Evolutionary conservation across 2,113 vertebrate species (phyloP).

Genomic region (Cheirogaleus medius): DNA sequence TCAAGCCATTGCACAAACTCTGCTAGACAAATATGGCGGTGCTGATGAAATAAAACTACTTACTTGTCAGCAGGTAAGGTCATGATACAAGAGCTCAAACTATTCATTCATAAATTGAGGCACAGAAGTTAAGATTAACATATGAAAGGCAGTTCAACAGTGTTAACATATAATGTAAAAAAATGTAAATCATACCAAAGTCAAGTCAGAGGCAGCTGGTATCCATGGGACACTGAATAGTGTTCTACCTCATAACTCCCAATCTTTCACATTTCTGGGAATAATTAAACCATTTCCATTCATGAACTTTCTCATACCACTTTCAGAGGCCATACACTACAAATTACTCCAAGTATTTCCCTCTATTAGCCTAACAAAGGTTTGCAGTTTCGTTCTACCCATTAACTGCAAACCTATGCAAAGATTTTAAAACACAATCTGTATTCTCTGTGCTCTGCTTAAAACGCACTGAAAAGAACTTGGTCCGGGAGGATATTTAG

Average conservation of each 20-base stretch:
- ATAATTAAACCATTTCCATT: background rate
- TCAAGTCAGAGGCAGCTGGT: background rate
- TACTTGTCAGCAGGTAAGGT: background rate
- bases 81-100: background rate
- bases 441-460: background rate
- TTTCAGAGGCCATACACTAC: background rate
- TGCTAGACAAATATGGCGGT: background rate
- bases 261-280: background rate
- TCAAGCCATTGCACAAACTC: background rate
- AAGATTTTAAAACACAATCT: conserved; percentile 33
- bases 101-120: background rate
- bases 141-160: background rate
- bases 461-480: conserved; percentile 32
- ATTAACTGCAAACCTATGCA: conserved; percentile 7
- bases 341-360: conserved; percentile 23
- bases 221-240: background rate
- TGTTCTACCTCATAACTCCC: background rate
- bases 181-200: background rate
- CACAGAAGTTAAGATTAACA: background rate
- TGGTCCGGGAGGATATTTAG: background rate
- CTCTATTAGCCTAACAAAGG: background rate
- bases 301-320: background rate
- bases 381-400: background rate
- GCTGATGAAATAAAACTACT: conserved; percentile 24
- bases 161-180: background rate